Percentiles rank a stretch among this genome's conserved stretches.
These are phyloP conservation scores for Holothuria scabra DNA, from an alignment of 53 echinoderm and acorn worm species.

Conservation along the genomic window DNA sequence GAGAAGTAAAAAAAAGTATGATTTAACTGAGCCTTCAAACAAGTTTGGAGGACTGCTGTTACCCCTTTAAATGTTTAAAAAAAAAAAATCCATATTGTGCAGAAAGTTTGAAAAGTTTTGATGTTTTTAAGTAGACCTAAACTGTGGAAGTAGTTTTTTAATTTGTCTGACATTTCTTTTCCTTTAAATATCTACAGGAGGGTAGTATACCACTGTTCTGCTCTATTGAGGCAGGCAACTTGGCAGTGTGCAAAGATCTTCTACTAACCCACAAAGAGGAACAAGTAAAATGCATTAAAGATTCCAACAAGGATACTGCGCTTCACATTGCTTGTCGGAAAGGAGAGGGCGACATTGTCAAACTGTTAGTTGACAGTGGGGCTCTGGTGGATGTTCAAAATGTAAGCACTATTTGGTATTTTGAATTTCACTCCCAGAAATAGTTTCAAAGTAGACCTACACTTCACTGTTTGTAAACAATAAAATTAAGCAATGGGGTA, in stretches of 20 bases:
- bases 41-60: too few species aligned
- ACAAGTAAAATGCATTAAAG: slow-evolving; percentile 61
- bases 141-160: not conserved
- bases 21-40: too few species aligned
- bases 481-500: too few species aligned
- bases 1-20: too few species aligned
- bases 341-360: slow-evolving; percentile 82
- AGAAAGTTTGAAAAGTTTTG: too few species aligned
- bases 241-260: slow-evolving; percentile 81
- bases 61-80: too few species aligned
- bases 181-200: slow-evolving; percentile 55
- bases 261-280: slow-evolving; percentile 77
- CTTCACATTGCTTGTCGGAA: slow-evolving; percentile 85
- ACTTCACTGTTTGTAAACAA: too few species aligned
- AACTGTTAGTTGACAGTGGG: slow-evolving; percentile 79
- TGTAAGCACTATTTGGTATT: slow-evolving; percentile 62
- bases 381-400: slow-evolving; percentile 77
- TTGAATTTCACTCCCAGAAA: too few species aligned
- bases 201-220: slow-evolving; percentile 85
- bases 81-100: too few species aligned
- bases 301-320: slow-evolving; percentile 75
- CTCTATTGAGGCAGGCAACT: slow-evolving; percentile 77
- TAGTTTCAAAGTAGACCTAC: too few species aligned
- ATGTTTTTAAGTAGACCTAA: not conserved
- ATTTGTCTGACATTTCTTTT: not conserved